Evolutionary conservation across 2,113 vertebrate species (phyloP), one percentile per base, ranked within the genome.

Genomic region (Mionectes macconnelli): DNA sequence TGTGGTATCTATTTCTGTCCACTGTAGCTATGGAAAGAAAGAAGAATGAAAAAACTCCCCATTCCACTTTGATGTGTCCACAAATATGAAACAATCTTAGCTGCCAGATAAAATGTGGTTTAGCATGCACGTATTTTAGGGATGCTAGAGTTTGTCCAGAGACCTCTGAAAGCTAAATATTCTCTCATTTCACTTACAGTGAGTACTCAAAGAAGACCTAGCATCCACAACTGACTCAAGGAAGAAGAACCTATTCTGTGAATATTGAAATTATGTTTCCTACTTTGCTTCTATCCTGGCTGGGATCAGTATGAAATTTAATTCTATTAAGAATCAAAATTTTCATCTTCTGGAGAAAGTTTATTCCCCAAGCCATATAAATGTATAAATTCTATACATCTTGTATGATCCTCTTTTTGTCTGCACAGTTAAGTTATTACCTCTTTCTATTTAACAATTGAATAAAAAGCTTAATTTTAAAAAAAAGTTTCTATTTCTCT

Each of bases 381-480:
- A 78, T 56, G 47, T 95, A 95, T 39, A 76, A 93, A 78, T 84
- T 68, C 76, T 72, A 27, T 72, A 60, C 40, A 53, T 52, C 31
- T 9, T 1, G 8, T 2, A 2, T 67, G n/a, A 16, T 91, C 23
- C 35, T 80, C 56, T 49, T 88, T 70, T 93, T 52, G 66, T 69
- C 91, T 91, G 69, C 64, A 93, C 86, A 68, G 12, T 96, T 97
- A 97, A 97, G 91, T 97, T 97, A 97, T 97, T 97, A 28, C 56
- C 66, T 93, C 95, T 82, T 94, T 78, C 84, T 94, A 97, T 97
- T 97, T 96, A 97, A 97, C 50, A 95, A 81, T 14, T 92, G 37
- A 97, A 97, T 96, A 90, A 97, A 96, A 92, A 75, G 2, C 86
- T 92, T 97, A 52, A 88, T 87, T 72, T 14, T 10, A 30, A 68